Evolutionary conservation across 2,888 invertebrate genomes (phyloP).

Genomic region (Pyrrhia umbra): DNA sequence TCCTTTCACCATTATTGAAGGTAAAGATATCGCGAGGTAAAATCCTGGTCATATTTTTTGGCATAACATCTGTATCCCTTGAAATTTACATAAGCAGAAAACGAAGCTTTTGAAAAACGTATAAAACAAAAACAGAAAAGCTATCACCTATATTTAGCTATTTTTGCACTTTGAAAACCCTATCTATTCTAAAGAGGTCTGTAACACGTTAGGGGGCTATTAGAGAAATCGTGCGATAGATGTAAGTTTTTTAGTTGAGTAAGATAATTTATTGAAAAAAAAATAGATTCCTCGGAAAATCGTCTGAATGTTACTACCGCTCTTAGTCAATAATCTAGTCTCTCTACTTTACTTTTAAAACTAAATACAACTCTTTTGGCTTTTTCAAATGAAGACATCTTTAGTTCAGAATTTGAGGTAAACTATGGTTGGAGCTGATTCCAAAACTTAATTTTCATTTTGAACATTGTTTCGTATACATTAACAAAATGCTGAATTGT

Average conservation of each 20-base stretch:
- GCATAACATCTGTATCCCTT: no score
- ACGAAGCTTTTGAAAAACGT: no score
- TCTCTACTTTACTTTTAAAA: no score
- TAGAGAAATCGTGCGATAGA: slow-evolving; percentile 51
- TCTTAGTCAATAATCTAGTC: no score
- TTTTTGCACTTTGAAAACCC: slow-evolving; percentile 66
- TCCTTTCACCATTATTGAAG: slow-evolving; percentile 5
- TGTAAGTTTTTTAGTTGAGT: background rate
- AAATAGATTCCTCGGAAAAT: no score
- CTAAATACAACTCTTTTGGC: no score
- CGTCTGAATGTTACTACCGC: no score
- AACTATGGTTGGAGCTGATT: background rate
- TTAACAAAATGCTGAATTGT: background rate
- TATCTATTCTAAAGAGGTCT: slow-evolving; percentile 65
- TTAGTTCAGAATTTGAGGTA: no score
- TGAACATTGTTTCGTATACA: background rate
- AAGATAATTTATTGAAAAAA: no score
- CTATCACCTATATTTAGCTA: slow-evolving; percentile 41
- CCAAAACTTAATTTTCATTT: background rate
- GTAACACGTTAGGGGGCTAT: slow-evolving; percentile 67
- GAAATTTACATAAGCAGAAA: no score
- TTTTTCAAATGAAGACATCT: no score
- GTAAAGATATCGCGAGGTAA: background rate
- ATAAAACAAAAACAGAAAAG: background rate
- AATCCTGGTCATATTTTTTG: no score